phyloP scores from a whole-genome alignment of 2,113 vertebrate genomes.

The Thamnophis sirtalis region DNA sequence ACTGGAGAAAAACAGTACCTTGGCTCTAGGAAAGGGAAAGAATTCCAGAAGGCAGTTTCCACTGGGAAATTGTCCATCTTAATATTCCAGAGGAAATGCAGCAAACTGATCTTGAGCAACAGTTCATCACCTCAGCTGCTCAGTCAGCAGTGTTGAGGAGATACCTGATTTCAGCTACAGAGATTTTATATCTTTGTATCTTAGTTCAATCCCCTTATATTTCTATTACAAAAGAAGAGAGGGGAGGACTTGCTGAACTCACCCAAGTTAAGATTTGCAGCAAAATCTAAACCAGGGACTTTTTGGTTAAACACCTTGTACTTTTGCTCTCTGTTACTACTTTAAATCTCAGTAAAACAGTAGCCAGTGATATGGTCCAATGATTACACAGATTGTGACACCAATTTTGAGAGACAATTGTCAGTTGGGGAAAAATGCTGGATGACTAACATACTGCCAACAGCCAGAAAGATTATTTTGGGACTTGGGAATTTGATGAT shows the following conservation, averaged over 20 bases:
- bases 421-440: not conserved
- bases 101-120: not conserved
- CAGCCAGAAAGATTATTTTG: not conserved
- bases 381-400: not conserved
- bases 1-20: not conserved
- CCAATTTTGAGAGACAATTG: not conserved
- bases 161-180: not conserved
- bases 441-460: not conserved
- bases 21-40: not conserved
- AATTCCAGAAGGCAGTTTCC: not conserved
- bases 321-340: not conserved
- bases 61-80: not conserved
- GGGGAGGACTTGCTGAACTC: not conserved
- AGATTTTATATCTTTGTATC: not conserved
- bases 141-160: not conserved
- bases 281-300: not conserved
- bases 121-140: not conserved
- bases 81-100: not conserved
- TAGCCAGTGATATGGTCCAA: not conserved
- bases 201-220: not conserved
- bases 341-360: not conserved
- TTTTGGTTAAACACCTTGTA: not conserved
- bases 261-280: not conserved
- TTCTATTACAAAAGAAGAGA: not conserved
- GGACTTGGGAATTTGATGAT: not conserved